phyloP scores from a whole-genome alignment of 2,113 vertebrate species.

The Willisornis vidua region DNA sequence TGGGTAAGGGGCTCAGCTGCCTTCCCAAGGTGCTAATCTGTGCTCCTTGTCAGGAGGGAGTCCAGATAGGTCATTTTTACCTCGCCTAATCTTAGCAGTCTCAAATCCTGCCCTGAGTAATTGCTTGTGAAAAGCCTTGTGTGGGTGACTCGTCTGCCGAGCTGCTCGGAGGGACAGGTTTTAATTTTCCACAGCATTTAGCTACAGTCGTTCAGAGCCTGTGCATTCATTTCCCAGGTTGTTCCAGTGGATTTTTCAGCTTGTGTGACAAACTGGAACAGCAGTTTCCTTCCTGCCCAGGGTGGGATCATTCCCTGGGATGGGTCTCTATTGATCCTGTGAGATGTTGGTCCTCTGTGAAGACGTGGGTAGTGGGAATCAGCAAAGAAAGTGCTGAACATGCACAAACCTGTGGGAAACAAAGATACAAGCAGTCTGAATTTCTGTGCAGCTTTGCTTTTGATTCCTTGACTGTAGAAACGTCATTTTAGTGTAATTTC shows the following conservation, averaged over 20 bases:
- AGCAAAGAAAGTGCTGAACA: neutral
- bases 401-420: neutral
- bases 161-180: neutral
- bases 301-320: neutral
- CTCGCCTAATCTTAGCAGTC: conserved; percentile 1
- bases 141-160: neutral
- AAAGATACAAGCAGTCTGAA: neutral
- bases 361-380: neutral
- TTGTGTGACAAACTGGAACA: neutral
- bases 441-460: neutral
- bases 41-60: neutral
- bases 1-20: neutral
- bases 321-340: neutral
- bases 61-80: conserved; percentile 12
- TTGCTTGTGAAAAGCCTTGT: conserved; percentile 36
- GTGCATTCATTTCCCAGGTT: neutral
- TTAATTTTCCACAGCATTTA: neutral
- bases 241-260: neutral
- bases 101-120: conserved; percentile 46
- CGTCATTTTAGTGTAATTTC: neutral
- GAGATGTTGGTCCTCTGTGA: neutral
- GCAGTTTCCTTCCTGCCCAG: neutral
- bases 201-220: neutral
- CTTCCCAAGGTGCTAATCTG: neutral
- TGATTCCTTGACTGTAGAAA: neutral